Percentiles rank a stretch among this genome's conserved stretches.
Evolutionary conservation across 37 sponge, comb jelly and placozoan genomes (phyloP).

Genomic region (Ephydatia muelleri): DNA sequence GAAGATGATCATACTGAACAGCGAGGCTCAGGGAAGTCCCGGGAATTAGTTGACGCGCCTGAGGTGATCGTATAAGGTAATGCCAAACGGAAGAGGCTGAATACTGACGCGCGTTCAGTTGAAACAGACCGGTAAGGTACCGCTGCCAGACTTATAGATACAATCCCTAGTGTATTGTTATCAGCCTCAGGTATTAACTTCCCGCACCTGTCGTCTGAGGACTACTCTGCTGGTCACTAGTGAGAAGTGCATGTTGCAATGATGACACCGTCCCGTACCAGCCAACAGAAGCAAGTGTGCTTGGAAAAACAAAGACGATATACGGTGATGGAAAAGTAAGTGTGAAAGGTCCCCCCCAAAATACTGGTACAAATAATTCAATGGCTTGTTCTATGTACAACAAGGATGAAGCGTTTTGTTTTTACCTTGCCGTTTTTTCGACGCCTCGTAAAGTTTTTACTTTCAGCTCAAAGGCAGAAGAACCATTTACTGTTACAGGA

Average conservation of each 20-base stretch:
- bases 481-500: constrained; percentile 32
- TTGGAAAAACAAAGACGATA: too few relatives aligned
- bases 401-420: constrained; percentile 30
- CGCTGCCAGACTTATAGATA: neutral
- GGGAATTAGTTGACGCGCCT: neutral
- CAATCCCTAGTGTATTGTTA: neutral
- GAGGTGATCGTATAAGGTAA: neutral
- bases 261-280: neutral
- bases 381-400: constrained; percentile 40
- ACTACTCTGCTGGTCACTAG: neutral
- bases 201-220: neutral
- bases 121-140: neutral
- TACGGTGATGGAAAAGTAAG: too few relatives aligned
- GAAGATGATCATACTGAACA: neutral
- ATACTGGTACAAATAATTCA: constrained; percentile 12
- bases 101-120: neutral
- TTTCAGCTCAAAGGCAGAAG: constrained; percentile 25
- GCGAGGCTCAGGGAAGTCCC: neutral
- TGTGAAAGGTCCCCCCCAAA: neutral
- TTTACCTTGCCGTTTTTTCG: constrained; percentile 12
- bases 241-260: neutral
- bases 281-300: neutral
- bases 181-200: neutral
- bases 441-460: constrained; percentile 3
- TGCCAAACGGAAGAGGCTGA: too few relatives aligned